Evolutionary conservation across 2,113 vertebrate genomes (phyloP).

Genomic region (Oophaga pumilio): DNA sequence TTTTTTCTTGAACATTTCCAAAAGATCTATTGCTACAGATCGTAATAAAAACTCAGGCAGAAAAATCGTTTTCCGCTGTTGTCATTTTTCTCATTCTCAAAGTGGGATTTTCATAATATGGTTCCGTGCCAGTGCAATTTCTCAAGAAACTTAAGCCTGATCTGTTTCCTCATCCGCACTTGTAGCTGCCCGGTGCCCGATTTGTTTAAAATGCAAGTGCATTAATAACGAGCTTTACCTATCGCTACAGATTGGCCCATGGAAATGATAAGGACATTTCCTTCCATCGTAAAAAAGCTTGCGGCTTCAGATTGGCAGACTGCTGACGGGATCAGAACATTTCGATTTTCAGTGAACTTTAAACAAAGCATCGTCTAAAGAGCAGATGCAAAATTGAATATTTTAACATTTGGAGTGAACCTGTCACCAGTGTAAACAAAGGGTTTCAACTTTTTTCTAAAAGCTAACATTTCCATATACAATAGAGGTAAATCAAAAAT

Average conservation of each 20-base stretch:
- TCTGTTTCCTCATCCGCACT: constrained; percentile 29
- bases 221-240: constrained; percentile 29
- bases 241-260: background rate
- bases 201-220: constrained; percentile 45
- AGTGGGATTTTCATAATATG: constrained; percentile 49
- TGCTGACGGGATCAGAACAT: constrained; percentile 19
- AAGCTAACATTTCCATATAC: constrained; percentile 3
- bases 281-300: constrained; percentile 2
- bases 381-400: constrained; percentile 25
- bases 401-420: constrained; percentile 41
- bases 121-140: constrained; percentile 24
- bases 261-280: constrained; percentile 33
- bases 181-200: constrained; percentile 23
- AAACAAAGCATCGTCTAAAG: constrained; percentile 29
- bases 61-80: constrained; percentile 44
- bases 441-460: background rate
- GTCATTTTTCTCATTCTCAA: constrained; percentile 47
- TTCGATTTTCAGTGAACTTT: constrained; percentile 37
- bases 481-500: background rate
- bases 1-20: constrained; percentile 51
- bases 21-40: constrained; percentile 57
- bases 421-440: background rate
- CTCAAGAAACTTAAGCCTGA: constrained; percentile 27
- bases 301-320: background rate
- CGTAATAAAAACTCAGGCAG: constrained; percentile 53